Evolutionary conservation across 2,888 invertebrate genomes (phyloP).

Genomic region (Synergus gifuensis): DNA sequence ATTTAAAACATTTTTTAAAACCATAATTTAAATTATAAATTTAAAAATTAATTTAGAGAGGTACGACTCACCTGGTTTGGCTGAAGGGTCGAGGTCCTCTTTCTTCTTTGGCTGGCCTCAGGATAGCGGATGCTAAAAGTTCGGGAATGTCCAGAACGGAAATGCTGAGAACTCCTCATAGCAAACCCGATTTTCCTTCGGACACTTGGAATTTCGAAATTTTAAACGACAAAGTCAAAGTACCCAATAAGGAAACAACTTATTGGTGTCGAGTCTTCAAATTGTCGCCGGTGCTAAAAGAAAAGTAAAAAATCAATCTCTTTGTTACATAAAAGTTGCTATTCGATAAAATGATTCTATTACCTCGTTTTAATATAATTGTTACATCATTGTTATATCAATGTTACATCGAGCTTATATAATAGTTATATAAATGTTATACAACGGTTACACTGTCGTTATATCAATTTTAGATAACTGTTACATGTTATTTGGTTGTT

Average conservation of each 20-base stretch:
- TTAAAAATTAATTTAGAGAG: constrained; percentile 82
- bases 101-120: constrained; percentile 83
- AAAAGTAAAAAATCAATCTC: constrained; percentile 79
- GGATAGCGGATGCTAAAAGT: constrained; percentile 80
- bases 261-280: constrained; percentile 97
- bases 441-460: background rate
- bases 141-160: constrained; percentile 90
- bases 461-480: too few species aligned
- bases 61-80: constrained; percentile 94
- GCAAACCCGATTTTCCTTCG: constrained; percentile 77
- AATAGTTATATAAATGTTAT: background rate
- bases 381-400: background rate
- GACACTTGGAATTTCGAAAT: constrained; percentile 82
- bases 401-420: background rate
- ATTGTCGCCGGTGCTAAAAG: constrained; percentile 84
- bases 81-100: constrained; percentile 88
- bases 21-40: constrained; percentile 10
- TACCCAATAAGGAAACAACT: constrained; percentile 93
- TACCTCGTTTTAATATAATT: background rate
- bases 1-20: too few species aligned
- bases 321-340: constrained; percentile 75
- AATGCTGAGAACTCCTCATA: constrained; percentile 80
- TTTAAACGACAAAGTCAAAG: constrained; percentile 82
- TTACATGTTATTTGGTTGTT: background rate
- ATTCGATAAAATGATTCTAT: background rate